phyloP scores from a whole-genome alignment of 1,140 invertebrate species.

The Drosophila eugracilis region DNA sequence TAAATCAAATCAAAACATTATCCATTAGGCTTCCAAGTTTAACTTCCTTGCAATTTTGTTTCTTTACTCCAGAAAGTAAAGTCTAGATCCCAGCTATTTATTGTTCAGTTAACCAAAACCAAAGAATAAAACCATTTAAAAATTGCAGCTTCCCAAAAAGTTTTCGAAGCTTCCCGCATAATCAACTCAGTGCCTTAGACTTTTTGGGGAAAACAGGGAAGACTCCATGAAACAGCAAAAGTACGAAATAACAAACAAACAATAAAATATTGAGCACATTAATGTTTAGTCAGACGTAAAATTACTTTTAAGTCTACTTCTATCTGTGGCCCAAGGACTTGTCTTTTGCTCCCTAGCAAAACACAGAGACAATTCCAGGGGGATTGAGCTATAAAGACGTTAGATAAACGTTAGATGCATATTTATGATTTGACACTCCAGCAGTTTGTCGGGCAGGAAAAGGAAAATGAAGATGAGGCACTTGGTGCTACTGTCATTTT shows the following conservation, averaged over 20 bases:
- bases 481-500: conserved; percentile 53
- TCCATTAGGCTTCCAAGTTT: background rate
- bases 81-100: conserved; percentile 38
- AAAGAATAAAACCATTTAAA: conserved; percentile 34
- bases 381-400: conserved; percentile 69
- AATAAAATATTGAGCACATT: conserved; percentile 85
- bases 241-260: conserved; percentile 77
- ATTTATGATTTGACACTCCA: conserved; percentile 79
- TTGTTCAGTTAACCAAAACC: conserved; percentile 7
- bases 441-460: conserved; percentile 21
- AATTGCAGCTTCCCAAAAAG: conserved; percentile 45
- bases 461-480: conserved; percentile 18
- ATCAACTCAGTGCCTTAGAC: conserved; percentile 55
- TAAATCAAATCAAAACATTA: background rate
- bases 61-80: background rate
- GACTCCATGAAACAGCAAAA: conserved; percentile 60
- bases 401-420: conserved; percentile 81
- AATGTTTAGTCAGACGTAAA: conserved; percentile 85
- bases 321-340: conserved; percentile 14
- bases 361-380: conserved; percentile 40
- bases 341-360: conserved; percentile 7
- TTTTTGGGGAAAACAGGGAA: conserved; percentile 23
- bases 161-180: conserved; percentile 63
- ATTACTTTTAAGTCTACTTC: conserved; percentile 84
- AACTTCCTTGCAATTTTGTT: background rate